Evolutionary conservation across 2,113 vertebrate genomes (phyloP).

Genomic region (Sylvietta virens): DNA sequence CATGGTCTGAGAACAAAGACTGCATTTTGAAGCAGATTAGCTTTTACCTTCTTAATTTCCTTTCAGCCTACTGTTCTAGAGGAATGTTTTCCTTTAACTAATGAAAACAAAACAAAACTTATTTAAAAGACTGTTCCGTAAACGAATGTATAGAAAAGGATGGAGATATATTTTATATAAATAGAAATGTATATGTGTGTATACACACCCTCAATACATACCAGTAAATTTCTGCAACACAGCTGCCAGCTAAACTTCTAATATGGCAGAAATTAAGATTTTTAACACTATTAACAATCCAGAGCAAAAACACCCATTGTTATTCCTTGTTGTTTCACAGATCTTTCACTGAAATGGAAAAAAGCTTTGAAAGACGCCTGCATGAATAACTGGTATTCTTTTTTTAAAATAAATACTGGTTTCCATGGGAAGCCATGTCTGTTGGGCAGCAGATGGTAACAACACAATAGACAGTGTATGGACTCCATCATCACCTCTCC

Average conservation of each 20-base stretch:
- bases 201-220: not conserved
- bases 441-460: not conserved
- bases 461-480: not conserved
- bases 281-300: not conserved
- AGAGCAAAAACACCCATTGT: not conserved
- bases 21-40: not conserved
- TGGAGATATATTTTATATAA: not conserved
- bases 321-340: not conserved
- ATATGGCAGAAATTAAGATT: not conserved
- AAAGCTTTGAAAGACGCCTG: not conserved
- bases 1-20: not conserved
- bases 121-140: not conserved
- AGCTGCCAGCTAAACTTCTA: not conserved
- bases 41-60: not conserved
- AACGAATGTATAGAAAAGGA: not conserved
- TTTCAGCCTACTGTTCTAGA: not conserved
- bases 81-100: not conserved
- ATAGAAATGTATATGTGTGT: not conserved
- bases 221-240: not conserved
- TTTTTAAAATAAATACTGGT: not conserved
- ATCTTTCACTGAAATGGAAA: not conserved
- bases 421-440: not conserved
- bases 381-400: not conserved
- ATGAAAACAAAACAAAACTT: not conserved
- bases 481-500: not conserved